These are phyloP conservation scores for Alca torda DNA, from an alignment of 2,797 vertebrate genomes.

Conservation along the genomic window DNA sequence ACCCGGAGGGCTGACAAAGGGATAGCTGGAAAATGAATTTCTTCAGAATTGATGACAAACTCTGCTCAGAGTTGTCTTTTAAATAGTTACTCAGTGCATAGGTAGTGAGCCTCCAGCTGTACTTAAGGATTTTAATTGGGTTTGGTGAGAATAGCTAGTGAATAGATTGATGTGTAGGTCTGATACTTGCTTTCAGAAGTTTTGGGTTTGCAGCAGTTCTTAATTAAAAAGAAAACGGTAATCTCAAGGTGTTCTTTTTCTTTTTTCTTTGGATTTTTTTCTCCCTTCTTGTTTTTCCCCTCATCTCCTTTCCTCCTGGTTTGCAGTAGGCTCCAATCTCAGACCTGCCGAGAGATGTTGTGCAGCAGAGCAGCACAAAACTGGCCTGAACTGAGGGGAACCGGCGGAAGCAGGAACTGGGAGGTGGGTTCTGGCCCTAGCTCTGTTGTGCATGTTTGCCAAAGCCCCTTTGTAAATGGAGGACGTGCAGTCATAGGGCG, in stretches of 20 bases:
- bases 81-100: not conserved
- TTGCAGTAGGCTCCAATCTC: not conserved
- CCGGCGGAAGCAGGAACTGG: not conserved
- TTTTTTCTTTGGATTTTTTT: too few species aligned
- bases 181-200: not conserved
- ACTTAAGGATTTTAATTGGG: not conserved
- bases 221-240: not conserved
- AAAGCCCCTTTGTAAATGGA: not conserved
- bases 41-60: not conserved
- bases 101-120: not conserved
- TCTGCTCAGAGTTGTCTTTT: not conserved
- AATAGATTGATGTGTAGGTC: not conserved
- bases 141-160: not conserved
- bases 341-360: not conserved
- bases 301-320: not conserved
- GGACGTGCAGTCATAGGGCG: not conserved
- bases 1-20: not conserved
- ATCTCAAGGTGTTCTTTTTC: not conserved
- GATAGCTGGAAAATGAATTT: not conserved
- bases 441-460: not conserved
- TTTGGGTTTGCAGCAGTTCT: not conserved
- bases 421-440: not conserved
- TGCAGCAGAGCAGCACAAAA: not conserved
- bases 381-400: not conserved
- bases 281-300: accelerated